phyloP scores from a whole-genome alignment of 2,888 invertebrate species.

The Drosophila imparisetae region DNA sequence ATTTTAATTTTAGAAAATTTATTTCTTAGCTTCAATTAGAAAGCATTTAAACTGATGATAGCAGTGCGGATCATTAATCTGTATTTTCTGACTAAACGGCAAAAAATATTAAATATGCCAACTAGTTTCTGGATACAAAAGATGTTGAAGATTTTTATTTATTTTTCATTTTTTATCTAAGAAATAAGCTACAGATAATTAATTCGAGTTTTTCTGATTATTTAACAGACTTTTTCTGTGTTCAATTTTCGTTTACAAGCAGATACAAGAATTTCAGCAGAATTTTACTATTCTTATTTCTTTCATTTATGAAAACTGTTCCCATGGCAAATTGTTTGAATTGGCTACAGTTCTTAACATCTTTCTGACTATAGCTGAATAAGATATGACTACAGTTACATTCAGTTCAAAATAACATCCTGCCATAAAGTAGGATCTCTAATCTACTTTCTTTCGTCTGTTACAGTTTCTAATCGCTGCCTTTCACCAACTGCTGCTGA shows the following conservation, averaged over 20 bases:
- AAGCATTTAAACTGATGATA: neutral
- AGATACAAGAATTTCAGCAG: neutral
- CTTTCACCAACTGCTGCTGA: slow-evolving; percentile 38
- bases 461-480: slow-evolving; percentile 34
- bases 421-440: slow-evolving; percentile 27
- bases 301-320: slow-evolving; percentile 1
- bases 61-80: neutral
- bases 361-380: neutral
- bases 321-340: slow-evolving; percentile 1
- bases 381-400: slow-evolving; percentile 4
- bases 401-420: slow-evolving; percentile 30
- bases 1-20: neutral
- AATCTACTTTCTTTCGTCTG: slow-evolving; percentile 52
- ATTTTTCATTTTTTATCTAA: neutral
- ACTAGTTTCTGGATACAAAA: neutral
- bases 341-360: neutral
- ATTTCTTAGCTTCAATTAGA: neutral
- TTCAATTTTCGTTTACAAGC: neutral
- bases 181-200: neutral
- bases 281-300: neutral
- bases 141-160: neutral
- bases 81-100: neutral
- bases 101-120: neutral
- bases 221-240: neutral
- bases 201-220: neutral